Evolutionary conservation across 92 coral and sea anemone species (phyloP).

Genomic region (Diadumene lineata): DNA sequence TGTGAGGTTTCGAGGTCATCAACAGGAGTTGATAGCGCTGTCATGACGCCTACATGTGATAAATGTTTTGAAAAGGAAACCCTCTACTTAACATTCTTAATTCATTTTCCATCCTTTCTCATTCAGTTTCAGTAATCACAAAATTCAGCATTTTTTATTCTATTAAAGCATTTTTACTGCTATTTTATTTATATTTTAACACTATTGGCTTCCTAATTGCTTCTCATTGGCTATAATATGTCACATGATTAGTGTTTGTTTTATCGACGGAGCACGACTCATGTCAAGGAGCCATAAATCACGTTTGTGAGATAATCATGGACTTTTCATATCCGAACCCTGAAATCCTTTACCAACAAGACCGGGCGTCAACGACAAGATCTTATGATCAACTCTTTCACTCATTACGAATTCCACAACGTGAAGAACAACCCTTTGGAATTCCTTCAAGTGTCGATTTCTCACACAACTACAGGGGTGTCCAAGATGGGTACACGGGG

Average conservation of each 20-base stretch:
- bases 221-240: conserved; percentile 18
- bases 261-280: conserved; percentile 43
- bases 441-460: conserved; percentile 12
- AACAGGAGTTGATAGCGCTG: background rate
- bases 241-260: conserved; percentile 33
- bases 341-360: conserved; percentile 62
- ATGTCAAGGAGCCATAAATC: conserved; percentile 97
- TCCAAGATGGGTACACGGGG: conserved; percentile 22
- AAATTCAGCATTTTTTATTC: background rate
- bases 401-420: conserved; percentile 12
- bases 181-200: background rate
- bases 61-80: conserved; percentile 8
- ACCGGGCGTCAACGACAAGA: conserved; percentile 66
- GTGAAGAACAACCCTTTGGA: conserved; percentile 10
- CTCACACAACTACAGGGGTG: conserved; percentile 14
- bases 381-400: conserved; percentile 66
- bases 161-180: background rate
- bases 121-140: background rate
- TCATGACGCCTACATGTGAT: conserved; percentile 9
- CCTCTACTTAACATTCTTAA: conserved; percentile 15
- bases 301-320: conserved; percentile 89
- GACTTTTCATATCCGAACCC: conserved; percentile 89
- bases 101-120: conserved; percentile 4
- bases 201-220: background rate
- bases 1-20: conserved; percentile 22